Base-by-base conservation (phyloP, 2,888 invertebrate species). In the Tanaodytes sp. region DNA sequence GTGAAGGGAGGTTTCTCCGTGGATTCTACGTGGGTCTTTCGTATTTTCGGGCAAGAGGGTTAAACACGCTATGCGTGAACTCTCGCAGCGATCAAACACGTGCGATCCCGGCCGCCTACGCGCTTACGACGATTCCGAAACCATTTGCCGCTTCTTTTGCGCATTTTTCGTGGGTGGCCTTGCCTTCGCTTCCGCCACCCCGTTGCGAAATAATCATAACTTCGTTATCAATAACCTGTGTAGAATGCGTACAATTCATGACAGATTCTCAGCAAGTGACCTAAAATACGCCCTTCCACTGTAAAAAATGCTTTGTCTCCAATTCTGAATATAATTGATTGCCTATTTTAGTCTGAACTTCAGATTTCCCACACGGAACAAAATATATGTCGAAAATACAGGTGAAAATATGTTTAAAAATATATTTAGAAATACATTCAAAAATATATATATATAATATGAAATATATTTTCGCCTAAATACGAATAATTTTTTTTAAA, bases 21-120 rank as follows among this genome's bases (percentile, higher is more conserved):
- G n/a, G n/a, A n/a, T 61, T 57, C 65, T 37, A 61, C 67, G 49
- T 18, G 36, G 37, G 30, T 37, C 37, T 52, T 58, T 65, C 51
- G 39, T 52, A 15, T 49, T 57, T 65, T 52, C 27, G 39, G 33
- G 15, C 23, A 65, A 54, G 61, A 58, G 72, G 67, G 72, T 65
- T 62, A 64, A 71, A 71, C 67, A 66, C 70, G 59, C 51, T 69
- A 66, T 54, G 66, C 61, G 63, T 59, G 62, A 69, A 65, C 61
- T 69, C 27, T 65, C 19, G 27, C 36, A 9, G 46, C 58, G 59
- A 48, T 51, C 45, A 64, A 64, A 65, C 57, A 45, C 48, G 68
- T 52, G 42, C 58, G 59, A 69, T 62, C 37, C 55, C 51, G 15
- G 37, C 27, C 48, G 18, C 61, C 64, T 40, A 45, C 40, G 27